phyloP scores from a whole-genome alignment of 2,113 vertebrate species.

The Phyllostomus hastatus region DNA sequence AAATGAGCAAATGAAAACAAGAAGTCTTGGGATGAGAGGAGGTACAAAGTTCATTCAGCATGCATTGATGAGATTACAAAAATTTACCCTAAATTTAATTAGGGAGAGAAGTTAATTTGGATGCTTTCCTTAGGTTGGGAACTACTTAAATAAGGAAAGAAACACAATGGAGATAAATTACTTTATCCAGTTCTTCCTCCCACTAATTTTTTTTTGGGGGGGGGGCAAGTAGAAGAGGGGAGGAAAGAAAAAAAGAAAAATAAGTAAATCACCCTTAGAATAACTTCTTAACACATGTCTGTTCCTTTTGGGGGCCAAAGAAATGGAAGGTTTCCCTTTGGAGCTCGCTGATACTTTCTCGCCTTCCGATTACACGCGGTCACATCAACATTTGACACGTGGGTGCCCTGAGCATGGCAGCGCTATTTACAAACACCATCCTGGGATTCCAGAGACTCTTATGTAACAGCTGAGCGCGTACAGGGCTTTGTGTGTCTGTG shows the following conservation, averaged over 20 bases:
- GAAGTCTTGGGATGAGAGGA: neutral
- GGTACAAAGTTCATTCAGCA: neutral
- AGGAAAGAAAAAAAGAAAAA: neutral
- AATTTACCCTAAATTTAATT: neutral
- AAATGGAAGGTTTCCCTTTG: neutral
- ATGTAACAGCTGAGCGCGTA: neutral
- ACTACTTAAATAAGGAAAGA: neutral
- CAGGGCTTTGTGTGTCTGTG: neutral
- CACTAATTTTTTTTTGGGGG: neutral
- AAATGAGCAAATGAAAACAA: neutral
- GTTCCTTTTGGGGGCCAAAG: neutral
- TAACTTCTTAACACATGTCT: neutral
- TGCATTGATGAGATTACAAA: neutral
- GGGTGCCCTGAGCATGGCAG: neutral
- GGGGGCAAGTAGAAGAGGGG: neutral
- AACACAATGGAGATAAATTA: neutral
- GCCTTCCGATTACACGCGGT: neutral
- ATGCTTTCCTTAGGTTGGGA: neutral
- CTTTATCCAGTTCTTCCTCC: neutral
- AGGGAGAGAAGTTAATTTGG: neutral
- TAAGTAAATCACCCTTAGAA: neutral
- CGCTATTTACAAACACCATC: constrained; percentile 77
- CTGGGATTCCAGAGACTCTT: constrained; percentile 44
- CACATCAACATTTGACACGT: constrained; percentile 40
- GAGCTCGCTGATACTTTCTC: neutral